A percentile compares a stretch with the other conserved stretches of the same genome.
Evolutionary conservation across 1,140 invertebrate genomes (phyloP).

Genomic region (Pristionchus pacificus): DNA sequence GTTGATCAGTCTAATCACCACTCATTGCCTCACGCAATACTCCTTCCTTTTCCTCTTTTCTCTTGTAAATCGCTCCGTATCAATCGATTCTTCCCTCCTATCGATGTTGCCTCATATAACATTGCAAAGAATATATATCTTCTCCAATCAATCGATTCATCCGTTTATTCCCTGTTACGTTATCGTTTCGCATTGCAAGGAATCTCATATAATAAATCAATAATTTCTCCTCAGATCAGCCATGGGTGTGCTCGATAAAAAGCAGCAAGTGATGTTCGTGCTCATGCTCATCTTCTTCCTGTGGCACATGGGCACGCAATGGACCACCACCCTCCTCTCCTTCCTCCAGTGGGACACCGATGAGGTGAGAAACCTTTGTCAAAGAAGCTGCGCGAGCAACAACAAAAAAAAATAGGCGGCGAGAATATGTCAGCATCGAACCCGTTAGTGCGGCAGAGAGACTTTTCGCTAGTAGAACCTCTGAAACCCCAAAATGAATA

Average conservation of each 20-base stretch:
- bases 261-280: slow-evolving; percentile 46
- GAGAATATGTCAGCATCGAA: too few species aligned
- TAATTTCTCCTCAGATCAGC: too few species aligned
- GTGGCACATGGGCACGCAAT: slow-evolving; percentile 57
- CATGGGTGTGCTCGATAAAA: slow-evolving; percentile 37
- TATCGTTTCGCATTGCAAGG: slow-evolving; percentile 1
- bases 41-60: background rate
- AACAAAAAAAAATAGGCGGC: too few species aligned
- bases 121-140: too few species aligned
- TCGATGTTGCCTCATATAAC: slow-evolving; percentile 1
- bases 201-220: slow-evolving; percentile 7
- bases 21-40: too few species aligned
- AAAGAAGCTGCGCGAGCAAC: too few species aligned
- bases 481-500: too few species aligned
- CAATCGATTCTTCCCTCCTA: slow-evolving; percentile 2
- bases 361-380: background rate
- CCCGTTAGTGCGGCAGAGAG: too few species aligned
- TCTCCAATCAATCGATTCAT: too few species aligned
- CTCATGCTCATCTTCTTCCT: slow-evolving; percentile 54
- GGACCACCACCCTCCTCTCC: slow-evolving; percentile 55
- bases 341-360: slow-evolving; percentile 56
- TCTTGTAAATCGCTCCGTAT: background rate
- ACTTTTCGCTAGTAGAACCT: too few species aligned
- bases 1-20: too few species aligned
- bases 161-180: slow-evolving; percentile 7